Percentiles rank a stretch among this genome's conserved stretches.
Evolutionary conservation across 2,113 vertebrate genomes (phyloP).

Genomic region (Plecturocebus donacophilus): DNA sequence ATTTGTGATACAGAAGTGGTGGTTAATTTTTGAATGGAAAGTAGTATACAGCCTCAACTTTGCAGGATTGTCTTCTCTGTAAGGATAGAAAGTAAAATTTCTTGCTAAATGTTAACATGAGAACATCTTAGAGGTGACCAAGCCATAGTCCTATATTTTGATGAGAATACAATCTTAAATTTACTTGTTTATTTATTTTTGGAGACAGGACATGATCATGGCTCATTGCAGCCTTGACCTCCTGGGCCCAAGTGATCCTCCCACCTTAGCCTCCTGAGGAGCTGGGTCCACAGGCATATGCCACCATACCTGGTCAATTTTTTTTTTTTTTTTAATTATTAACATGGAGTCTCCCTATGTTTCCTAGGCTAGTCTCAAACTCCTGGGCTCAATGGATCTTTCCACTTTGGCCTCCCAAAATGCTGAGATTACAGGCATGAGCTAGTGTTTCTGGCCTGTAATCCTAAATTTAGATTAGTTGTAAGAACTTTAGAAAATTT

Average conservation of each 20-base stretch:
- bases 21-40: background rate
- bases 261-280: too few relatives aligned
- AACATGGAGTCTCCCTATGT: too few relatives aligned
- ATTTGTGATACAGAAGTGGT: background rate
- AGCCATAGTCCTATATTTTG: background rate
- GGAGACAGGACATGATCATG: too few relatives aligned
- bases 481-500: slow-evolving; percentile 21
- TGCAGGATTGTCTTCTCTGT: background rate
- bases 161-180: background rate
- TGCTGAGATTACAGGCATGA: too few relatives aligned
- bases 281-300: too few relatives aligned
- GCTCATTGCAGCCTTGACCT: too few relatives aligned
- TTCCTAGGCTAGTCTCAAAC: too few relatives aligned
- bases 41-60: background rate
- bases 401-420: too few relatives aligned
- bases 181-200: background rate
- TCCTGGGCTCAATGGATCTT: too few relatives aligned
- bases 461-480: background rate
- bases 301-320: too few relatives aligned
- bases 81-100: background rate
- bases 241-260: too few relatives aligned
- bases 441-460: background rate
- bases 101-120: background rate
- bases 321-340: too few relatives aligned
- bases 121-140: background rate